Evolutionary conservation across 2,888 invertebrate species (phyloP).

Genomic region (Trypoxylon attenuatum): DNA sequence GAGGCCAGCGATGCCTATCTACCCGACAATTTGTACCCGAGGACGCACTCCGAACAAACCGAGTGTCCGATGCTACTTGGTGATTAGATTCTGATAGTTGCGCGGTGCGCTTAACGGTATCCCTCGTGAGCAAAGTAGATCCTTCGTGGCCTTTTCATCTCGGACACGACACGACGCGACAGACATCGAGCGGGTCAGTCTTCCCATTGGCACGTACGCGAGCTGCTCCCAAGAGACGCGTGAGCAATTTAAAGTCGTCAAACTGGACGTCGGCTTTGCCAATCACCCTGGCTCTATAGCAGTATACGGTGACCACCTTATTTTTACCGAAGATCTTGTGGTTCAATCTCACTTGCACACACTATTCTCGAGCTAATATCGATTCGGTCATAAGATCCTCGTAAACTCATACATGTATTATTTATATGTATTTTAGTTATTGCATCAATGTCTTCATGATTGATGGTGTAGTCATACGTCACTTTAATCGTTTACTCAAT

Average conservation of each 20-base stretch:
- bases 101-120: slow-evolving; percentile 54
- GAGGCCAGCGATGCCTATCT: slow-evolving; percentile 38
- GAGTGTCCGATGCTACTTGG: slow-evolving; percentile 52
- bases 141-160: slow-evolving; percentile 47
- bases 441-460: no score
- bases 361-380: no score
- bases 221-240: slow-evolving; percentile 20
- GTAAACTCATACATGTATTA: no score
- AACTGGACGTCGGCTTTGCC: slow-evolving; percentile 4
- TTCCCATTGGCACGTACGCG: slow-evolving; percentile 39
- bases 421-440: no score
- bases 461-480: no score
- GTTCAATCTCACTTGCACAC: no score
- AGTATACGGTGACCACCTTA: no score
- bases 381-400: no score
- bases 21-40: slow-evolving; percentile 60
- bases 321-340: no score
- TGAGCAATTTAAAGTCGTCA: slow-evolving; percentile 25
- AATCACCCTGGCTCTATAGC: no score
- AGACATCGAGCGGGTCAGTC: slow-evolving; percentile 40
- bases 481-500: no score
- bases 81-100: slow-evolving; percentile 62
- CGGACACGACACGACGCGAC: slow-evolving; percentile 16
- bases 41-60: slow-evolving; percentile 43
- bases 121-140: slow-evolving; percentile 34